A percentile compares a stretch with the other conserved stretches of the same genome.
phyloP scores from a whole-genome alignment of 2,113 vertebrate species.

The Hippopotamus amphibius region DNA sequence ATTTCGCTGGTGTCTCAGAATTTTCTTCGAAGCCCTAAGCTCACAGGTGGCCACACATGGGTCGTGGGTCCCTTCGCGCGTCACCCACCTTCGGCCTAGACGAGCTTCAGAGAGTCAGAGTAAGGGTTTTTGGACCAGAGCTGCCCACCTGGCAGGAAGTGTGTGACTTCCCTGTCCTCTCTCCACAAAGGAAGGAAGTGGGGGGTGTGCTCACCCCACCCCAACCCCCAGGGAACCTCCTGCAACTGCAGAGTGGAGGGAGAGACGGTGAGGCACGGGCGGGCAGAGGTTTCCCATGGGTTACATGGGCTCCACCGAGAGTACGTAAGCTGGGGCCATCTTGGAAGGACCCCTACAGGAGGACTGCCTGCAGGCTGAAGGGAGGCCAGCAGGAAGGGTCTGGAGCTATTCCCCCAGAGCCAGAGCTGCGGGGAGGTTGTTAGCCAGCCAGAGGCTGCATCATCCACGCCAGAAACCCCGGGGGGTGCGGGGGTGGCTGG shows the following conservation, averaged over 20 bases:
- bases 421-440: not conserved
- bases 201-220: not conserved
- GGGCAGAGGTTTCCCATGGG: too few relatives aligned
- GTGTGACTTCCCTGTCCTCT: not conserved
- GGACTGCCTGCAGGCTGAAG: not conserved
- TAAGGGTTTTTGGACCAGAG: not conserved
- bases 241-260: not conserved
- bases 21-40: not conserved
- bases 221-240: not conserved
- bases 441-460: not conserved
- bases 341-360: not conserved
- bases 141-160: not conserved
- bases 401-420: not conserved
- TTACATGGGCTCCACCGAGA: not conserved
- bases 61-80: too few relatives aligned
- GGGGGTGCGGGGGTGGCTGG: not conserved
- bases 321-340: not conserved
- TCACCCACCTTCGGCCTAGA: not conserved
- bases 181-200: not conserved
- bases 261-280: not conserved
- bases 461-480: not conserved
- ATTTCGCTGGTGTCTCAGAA: not conserved
- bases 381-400: not conserved
- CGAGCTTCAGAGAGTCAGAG: not conserved
- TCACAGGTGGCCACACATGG: not conserved